phyloP scores from a whole-genome alignment of 64 coral and sea anemone genomes.

The Cladopsammia gracilis region DNA sequence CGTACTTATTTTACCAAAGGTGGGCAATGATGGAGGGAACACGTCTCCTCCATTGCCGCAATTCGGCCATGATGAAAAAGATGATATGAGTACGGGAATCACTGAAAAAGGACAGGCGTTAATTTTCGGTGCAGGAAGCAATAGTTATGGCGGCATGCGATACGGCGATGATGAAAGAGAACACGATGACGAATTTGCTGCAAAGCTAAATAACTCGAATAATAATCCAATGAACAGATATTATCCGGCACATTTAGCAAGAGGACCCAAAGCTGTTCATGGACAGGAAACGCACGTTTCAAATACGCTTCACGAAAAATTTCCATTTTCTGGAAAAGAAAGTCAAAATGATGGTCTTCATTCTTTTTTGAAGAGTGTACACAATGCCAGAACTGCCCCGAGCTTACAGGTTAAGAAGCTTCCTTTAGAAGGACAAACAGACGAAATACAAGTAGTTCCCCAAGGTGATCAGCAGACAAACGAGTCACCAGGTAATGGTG shows the following conservation, averaged over 20 bases:
- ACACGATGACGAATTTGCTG: too few species aligned
- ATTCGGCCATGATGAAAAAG: too few species aligned
- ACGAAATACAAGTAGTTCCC: neutral
- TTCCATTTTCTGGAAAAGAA: neutral
- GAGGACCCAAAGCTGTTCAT: neutral
- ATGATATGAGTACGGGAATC: too few species aligned
- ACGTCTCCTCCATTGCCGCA: too few species aligned
- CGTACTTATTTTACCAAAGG: too few species aligned
- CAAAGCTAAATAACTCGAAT: neutral
- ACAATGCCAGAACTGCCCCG: neutral
- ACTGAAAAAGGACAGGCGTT: neutral
- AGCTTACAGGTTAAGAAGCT: neutral
- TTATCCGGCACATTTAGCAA: neutral
- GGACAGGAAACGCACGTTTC: neutral
- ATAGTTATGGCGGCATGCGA: neutral
- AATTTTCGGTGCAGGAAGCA: neutral
- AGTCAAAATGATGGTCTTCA: neutral
- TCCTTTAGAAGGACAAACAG: neutral
- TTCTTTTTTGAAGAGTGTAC: neutral
- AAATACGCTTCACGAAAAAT: neutral
- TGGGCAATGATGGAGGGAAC: too few species aligned
- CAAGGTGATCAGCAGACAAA: neutral
- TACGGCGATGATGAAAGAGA: too few species aligned
- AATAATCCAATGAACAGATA: neutral
- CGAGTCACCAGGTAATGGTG: neutral